These are phyloP conservation scores for Micrasema minimum DNA, from an alignment of 1,140 invertebrate genomes.

Conservation along the genomic window DNA sequence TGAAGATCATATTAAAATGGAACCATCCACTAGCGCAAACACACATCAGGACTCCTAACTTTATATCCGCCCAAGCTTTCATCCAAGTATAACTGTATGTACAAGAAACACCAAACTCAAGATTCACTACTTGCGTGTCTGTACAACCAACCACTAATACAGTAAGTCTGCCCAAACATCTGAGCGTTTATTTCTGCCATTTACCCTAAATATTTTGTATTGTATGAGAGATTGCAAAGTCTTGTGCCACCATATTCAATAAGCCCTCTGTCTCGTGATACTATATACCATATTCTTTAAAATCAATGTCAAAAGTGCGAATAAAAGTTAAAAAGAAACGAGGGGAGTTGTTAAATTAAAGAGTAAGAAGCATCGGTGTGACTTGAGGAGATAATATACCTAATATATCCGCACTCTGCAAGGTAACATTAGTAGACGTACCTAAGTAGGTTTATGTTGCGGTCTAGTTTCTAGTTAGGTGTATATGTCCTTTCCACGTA, in stretches of 20 bases:
- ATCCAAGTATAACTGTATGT: slow-evolving; percentile 8
- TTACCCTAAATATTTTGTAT: slow-evolving; percentile 14
- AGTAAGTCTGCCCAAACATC: slow-evolving; percentile 4
- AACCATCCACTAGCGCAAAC: slow-evolving; percentile 27
- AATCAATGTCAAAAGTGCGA: background rate
- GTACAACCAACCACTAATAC: slow-evolving; percentile 25
- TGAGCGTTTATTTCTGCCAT: background rate
- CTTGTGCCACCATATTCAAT: slow-evolving; percentile 25
- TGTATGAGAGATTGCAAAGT: slow-evolving; percentile 20
- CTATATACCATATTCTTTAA: too few species aligned
- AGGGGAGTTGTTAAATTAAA: too few species aligned
- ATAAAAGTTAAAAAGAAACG: background rate
- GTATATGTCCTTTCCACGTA: slow-evolving; percentile 31
- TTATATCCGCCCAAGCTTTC: slow-evolving; percentile 5
- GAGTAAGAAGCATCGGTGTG: too few species aligned
- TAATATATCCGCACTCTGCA: background rate
- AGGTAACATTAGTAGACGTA: background rate
- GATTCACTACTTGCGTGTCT: slow-evolving; percentile 1
- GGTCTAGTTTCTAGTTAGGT: slow-evolving; percentile 12
- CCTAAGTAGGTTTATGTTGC: background rate
- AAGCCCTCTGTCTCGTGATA: background rate
- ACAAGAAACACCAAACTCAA: slow-evolving; percentile 21
- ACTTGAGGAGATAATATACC: too few species aligned
- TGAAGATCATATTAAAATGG: slow-evolving; percentile 1
- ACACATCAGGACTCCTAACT: background rate